These are phyloP conservation scores for Oxyscelio sp. DNA, from an alignment of 2,888 invertebrate species.

Conservation along the genomic window DNA sequence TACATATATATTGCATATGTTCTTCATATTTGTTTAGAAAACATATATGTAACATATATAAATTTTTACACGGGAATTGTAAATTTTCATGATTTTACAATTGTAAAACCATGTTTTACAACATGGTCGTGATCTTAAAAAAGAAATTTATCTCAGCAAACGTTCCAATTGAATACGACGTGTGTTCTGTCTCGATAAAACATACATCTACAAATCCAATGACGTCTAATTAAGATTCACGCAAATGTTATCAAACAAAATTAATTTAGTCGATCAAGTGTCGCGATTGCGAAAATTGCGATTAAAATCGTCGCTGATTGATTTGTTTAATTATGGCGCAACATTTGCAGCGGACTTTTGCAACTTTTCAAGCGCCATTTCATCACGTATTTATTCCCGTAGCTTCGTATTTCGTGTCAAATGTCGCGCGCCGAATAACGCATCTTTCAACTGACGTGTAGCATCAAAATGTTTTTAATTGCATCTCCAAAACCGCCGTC, in stretches of 20 bases:
- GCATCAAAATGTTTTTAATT: slow-evolving; percentile 48
- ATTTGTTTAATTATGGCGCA: slow-evolving; percentile 32
- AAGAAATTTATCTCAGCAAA: too few species aligned
- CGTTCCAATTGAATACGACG: too few species aligned
- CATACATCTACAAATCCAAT: too few species aligned
- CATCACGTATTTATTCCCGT: slow-evolving; percentile 15
- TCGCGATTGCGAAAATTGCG: neutral
- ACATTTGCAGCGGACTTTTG: slow-evolving; percentile 21
- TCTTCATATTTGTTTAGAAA: too few species aligned
- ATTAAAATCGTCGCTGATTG: slow-evolving; percentile 18
- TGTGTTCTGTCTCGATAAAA: too few species aligned
- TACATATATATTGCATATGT: too few species aligned
- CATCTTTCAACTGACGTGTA: slow-evolving; percentile 41
- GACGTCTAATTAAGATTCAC: slow-evolving; percentile 34
- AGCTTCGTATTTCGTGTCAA: slow-evolving; percentile 36
- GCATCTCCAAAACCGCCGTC: slow-evolving; percentile 33
- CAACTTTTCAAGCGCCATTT: slow-evolving; percentile 11
- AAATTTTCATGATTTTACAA: too few species aligned
- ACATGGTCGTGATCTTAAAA: too few species aligned
- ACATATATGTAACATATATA: too few species aligned
- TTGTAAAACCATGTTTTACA: too few species aligned
- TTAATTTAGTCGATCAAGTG: neutral
- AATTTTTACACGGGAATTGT: too few species aligned
- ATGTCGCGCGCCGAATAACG: slow-evolving; percentile 21
- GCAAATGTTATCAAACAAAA: slow-evolving; percentile 2